phyloP scores from a whole-genome alignment of 2,888 invertebrate species.

The Hypercompe scribonia region DNA sequence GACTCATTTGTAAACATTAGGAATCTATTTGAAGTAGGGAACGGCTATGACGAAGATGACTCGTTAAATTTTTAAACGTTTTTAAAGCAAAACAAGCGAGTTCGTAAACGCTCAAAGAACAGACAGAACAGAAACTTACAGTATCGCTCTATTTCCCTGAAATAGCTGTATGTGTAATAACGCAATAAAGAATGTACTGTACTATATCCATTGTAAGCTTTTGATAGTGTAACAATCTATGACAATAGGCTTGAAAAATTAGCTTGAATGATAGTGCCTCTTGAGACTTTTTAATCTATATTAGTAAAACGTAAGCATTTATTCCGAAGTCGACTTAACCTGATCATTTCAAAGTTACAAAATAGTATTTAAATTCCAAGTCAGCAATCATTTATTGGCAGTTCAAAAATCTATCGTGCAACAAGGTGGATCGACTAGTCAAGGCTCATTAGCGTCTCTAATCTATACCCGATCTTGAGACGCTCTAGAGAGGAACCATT shows the following conservation, averaged over 20 bases:
- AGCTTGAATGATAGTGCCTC: background rate
- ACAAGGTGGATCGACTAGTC: too few relatives aligned
- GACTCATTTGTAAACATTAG: background rate
- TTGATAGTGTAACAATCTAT: background rate
- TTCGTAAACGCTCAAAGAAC: slow-evolving; percentile 30
- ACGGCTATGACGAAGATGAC: background rate
- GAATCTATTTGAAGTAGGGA: background rate
- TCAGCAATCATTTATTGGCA: background rate
- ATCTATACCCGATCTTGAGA: too few relatives aligned
- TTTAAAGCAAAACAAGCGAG: slow-evolving; percentile 15
- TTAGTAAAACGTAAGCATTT: too few relatives aligned
- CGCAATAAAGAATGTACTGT: slow-evolving; percentile 37
- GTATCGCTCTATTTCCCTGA: slow-evolving; percentile 45
- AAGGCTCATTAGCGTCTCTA: too few relatives aligned
- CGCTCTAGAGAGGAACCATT: too few relatives aligned
- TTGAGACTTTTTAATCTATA: too few relatives aligned
- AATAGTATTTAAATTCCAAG: background rate
- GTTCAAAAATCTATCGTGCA: background rate
- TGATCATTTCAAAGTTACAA: too few relatives aligned
- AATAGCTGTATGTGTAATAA: slow-evolving; percentile 41
- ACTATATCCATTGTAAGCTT: slow-evolving; percentile 20
- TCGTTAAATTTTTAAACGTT: background rate
- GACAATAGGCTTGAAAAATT: background rate
- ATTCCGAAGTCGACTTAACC: too few relatives aligned
- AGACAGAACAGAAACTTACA: slow-evolving; percentile 33